phyloP scores from a whole-genome alignment of 2,113 vertebrate genomes.

The Ascaphus truei region DNA sequence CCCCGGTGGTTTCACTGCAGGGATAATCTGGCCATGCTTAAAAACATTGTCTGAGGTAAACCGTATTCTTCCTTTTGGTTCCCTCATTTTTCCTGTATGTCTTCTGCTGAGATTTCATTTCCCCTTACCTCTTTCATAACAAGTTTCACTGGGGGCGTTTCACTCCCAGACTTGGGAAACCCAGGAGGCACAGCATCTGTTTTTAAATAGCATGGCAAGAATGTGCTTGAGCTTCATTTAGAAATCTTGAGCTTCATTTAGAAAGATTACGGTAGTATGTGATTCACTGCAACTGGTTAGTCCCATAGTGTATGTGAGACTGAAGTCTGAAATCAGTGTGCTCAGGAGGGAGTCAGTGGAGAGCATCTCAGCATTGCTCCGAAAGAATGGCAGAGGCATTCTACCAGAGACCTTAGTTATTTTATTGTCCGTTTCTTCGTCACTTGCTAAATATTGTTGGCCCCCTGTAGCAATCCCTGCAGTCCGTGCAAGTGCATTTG shows the following conservation, averaged over 20 bases:
- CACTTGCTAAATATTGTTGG: background rate
- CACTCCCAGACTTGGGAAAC: background rate
- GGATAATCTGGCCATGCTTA: too few species aligned
- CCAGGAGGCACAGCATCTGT: slow-evolving; percentile 30
- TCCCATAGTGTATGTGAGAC: slow-evolving; percentile 74
- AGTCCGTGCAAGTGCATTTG: background rate
- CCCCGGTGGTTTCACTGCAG: too few species aligned
- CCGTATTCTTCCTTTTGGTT: too few species aligned
- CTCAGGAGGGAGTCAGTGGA: slow-evolving; percentile 53
- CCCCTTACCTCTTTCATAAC: slow-evolving; percentile 14
- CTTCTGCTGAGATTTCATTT: too few species aligned
- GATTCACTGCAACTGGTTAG: slow-evolving; percentile 68
- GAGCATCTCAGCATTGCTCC: slow-evolving; percentile 45
- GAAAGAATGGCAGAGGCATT: slow-evolving; percentile 26
- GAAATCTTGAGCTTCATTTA: slow-evolving; percentile 76
- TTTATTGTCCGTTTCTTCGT: background rate
- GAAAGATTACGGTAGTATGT: slow-evolving; percentile 77
- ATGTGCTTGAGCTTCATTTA: slow-evolving; percentile 73
- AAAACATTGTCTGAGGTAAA: too few species aligned
- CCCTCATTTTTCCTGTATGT: too few species aligned
- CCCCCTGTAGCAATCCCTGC: background rate
- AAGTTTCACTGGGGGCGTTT: slow-evolving; percentile 3
- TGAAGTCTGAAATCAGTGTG: slow-evolving; percentile 62
- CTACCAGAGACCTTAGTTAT: background rate
- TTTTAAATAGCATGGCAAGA: slow-evolving; percentile 37